Evolutionary conservation across 2,113 vertebrate genomes (phyloP), one percentile per base, ranked within the genome.

Genomic region (Hystrix cristata): DNA sequence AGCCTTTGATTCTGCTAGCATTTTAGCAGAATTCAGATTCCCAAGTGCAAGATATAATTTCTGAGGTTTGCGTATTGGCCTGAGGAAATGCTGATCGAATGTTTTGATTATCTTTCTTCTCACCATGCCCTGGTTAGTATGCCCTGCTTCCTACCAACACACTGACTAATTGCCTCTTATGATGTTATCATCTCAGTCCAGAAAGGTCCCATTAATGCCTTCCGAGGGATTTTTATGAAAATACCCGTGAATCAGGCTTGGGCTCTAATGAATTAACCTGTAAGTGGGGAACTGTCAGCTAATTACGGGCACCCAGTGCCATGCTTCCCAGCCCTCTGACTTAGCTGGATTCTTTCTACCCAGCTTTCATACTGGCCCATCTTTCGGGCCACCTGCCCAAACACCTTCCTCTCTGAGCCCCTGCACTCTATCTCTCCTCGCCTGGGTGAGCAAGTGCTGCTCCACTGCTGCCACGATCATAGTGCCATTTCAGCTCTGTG

Each of bases 101-200:
- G 46, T 95, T 97, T 95, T 87, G 92, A 85, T 81, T 95, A 94
- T 86, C 64, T 64, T 85, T 74, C 60, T 91, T 95, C 65, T 95
- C 67, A n/a, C 60, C 16, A 12, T 46, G 69, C 55, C 60, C 51
- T 71, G 81, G 53, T 97, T 94, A 96, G 81, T 14, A 53, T 60
- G 57, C 51, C 10, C 25, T 53, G 83, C 86, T 87, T 92, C 74
- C 93, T 51, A 51, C 86, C 85, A 87, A 69, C 62, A 86, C 71
- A 53, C 59, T 29, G 81, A 90, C 87, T 96, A 96, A 96, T 95
- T 95, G 87, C 48, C 51, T 57, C 51, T 85, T 21, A 34, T 0
- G 19, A 69, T 90, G 23, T 31, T 74, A 31, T 74, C 55, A 23
- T 43, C 19, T 46, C 57, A 86, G 89, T 38, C 0, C 0, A 27